Percentiles rank a stretch among this genome's conserved stretches.
These are phyloP conservation scores for Lysiphlebus fabarum DNA, from an alignment of 1,140 invertebrate genomes.

Conservation along the genomic window DNA sequence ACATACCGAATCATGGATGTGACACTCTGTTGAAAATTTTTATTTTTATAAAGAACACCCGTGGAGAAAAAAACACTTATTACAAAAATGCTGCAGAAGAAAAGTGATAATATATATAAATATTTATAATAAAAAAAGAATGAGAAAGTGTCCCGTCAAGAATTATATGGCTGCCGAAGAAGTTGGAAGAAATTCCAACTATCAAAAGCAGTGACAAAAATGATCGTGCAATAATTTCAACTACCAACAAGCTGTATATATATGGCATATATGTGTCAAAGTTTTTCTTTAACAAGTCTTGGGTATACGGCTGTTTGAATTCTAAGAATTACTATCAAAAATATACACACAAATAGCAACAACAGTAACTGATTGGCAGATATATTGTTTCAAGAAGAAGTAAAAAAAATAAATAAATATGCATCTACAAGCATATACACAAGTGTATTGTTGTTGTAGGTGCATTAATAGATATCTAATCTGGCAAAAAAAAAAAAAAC, in stretches of 20 bases:
- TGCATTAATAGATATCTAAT: background rate
- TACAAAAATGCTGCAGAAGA: conserved; percentile 5
- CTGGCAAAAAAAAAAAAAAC: background rate
- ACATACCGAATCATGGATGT: no score
- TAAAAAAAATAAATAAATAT: no score
- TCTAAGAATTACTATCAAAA: no score
- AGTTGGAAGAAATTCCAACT: conserved; percentile 40
- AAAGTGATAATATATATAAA: conserved; percentile 5
- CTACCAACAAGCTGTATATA: conserved; percentile 15
- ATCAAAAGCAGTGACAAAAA: conserved; percentile 46
- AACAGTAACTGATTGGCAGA: no score
- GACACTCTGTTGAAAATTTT: conserved; percentile 35
- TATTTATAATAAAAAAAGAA: conserved; percentile 18
- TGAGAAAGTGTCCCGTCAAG: conserved; percentile 20
- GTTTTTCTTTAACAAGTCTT: background rate
- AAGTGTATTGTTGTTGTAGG: no score
- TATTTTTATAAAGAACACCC: conserved; percentile 34
- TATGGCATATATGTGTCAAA: background rate
- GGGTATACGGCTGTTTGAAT: no score
- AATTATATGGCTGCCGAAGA: conserved; percentile 33
- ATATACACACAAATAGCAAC: no score
- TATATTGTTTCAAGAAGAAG: no score
- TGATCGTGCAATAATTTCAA: conserved; percentile 41
- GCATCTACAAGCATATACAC: no score
- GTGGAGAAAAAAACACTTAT: conserved; percentile 15